These are phyloP conservation scores for Numenius phaeopus DNA, from an alignment of 2,797 vertebrate genomes.

Conservation along the genomic window DNA sequence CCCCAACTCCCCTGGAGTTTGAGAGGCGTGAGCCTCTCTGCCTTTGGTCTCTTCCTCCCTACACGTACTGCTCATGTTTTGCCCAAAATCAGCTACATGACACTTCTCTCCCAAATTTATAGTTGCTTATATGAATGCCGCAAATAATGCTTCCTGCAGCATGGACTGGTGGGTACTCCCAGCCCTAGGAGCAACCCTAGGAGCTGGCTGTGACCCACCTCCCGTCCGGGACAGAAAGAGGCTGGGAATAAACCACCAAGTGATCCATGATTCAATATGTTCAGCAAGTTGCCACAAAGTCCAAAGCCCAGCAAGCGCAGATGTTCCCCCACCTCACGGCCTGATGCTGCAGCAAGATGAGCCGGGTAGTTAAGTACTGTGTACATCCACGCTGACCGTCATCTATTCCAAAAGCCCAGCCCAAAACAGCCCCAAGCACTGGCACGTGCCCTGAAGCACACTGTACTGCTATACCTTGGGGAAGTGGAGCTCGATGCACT, in stretches of 20 bases:
- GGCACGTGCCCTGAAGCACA: not conserved
- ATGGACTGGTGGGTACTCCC: not conserved
- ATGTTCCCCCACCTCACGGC: not conserved
- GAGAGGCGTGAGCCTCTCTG: not conserved
- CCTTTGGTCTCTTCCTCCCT: not conserved
- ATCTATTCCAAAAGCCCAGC: not conserved
- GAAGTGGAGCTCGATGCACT: not conserved
- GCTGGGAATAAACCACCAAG: not conserved
- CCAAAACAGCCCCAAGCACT: not conserved
- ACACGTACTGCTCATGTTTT: not conserved
- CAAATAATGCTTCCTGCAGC: not conserved
- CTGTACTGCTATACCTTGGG: not conserved
- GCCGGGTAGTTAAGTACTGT: accelerated
- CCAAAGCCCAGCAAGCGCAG: not conserved
- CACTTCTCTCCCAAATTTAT: not conserved
- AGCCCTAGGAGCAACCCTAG: not conserved
- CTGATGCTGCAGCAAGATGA: not conserved
- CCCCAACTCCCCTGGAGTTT: not conserved
- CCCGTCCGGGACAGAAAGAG: not conserved
- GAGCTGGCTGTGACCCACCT: not conserved
- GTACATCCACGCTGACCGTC: not conserved
- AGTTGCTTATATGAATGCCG: not conserved
- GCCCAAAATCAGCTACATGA: not conserved
- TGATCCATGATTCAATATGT: not conserved
- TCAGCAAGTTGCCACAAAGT: not conserved